phyloP scores from a whole-genome alignment of 92 coral and sea anemone species.

The Siderastrea siderea region DNA sequence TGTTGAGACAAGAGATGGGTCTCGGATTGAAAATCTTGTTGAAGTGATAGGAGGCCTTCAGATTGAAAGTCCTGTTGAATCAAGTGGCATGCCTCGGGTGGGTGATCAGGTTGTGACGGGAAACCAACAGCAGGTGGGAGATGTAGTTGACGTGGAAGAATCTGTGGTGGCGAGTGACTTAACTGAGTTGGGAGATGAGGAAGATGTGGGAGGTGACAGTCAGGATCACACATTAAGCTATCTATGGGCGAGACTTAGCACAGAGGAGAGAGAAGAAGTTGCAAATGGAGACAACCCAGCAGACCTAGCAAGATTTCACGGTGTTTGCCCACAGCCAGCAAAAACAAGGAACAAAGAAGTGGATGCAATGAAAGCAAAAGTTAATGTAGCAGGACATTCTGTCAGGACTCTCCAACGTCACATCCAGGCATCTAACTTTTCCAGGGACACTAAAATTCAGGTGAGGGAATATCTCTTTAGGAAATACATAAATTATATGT shows the following conservation, averaged over 20 bases:
- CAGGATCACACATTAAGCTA: conserved; percentile 20
- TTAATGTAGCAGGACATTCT: conserved; percentile 71
- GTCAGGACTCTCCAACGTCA: conserved; percentile 61
- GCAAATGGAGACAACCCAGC: conserved; percentile 37
- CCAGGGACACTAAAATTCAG: conserved; percentile 59
- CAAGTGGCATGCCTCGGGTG: neutral
- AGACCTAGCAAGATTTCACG: conserved; percentile 20
- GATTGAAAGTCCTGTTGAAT: neutral
- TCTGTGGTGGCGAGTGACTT: neutral
- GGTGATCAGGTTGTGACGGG: neutral
- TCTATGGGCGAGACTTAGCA: conserved; percentile 53
- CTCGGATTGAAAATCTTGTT: neutral
- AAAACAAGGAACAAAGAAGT: conserved; percentile 7
- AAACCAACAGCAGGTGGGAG: no score
- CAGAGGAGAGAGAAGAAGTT: conserved; percentile 35
- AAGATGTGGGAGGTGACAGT: neutral
- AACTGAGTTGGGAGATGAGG: neutral
- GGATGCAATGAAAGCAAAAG: conserved; percentile 67
- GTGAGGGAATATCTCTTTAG: no score
- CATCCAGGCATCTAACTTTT: conserved; percentile 53
- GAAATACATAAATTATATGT: neutral
- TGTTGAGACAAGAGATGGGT: neutral
- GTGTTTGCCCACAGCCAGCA: conserved; percentile 45
- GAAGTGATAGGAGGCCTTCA: neutral
- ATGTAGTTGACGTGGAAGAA: neutral